phyloP scores from a whole-genome alignment of 1,140 invertebrate species.

The Saxidomus purpurata region DNA sequence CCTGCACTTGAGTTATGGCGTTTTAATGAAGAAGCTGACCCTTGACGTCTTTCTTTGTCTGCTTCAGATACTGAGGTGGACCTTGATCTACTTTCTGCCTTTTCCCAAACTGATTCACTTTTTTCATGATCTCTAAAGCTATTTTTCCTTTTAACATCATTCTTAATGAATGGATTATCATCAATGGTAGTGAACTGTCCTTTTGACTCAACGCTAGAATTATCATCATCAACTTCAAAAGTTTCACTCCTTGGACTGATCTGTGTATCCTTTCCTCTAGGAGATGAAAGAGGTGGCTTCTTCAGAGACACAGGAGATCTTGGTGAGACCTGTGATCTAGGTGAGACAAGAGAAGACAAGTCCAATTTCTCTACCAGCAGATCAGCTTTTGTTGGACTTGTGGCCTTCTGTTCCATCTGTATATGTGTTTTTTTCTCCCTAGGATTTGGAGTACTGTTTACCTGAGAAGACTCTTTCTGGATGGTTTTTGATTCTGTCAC shows the following conservation, averaged over 20 bases:
- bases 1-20: constrained; percentile 37
- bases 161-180: constrained; percentile 67
- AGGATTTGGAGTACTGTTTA: neutral
- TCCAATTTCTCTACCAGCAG: constrained; percentile 28
- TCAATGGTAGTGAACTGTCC: constrained; percentile 61
- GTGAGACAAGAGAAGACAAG: constrained; percentile 18
- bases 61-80: constrained; percentile 30
- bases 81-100: constrained; percentile 54
- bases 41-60: neutral
- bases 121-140: constrained; percentile 45
- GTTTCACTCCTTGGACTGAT: constrained; percentile 11
- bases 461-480: neutral
- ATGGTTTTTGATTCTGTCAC: neutral
- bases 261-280: neutral
- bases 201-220: constrained; percentile 51
- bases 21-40: constrained; percentile 8
- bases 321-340: neutral
- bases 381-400: neutral
- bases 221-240: neutral
- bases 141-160: constrained; percentile 47
- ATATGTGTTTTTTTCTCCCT: neutral
- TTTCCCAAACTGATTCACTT: constrained; percentile 64
- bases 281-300: constrained; percentile 22
- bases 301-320: neutral
- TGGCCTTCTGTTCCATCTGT: neutral